Base-by-base conservation (phyloP, 2,797 vertebrate genomes). In the Podarcis lilfordi region DNA sequence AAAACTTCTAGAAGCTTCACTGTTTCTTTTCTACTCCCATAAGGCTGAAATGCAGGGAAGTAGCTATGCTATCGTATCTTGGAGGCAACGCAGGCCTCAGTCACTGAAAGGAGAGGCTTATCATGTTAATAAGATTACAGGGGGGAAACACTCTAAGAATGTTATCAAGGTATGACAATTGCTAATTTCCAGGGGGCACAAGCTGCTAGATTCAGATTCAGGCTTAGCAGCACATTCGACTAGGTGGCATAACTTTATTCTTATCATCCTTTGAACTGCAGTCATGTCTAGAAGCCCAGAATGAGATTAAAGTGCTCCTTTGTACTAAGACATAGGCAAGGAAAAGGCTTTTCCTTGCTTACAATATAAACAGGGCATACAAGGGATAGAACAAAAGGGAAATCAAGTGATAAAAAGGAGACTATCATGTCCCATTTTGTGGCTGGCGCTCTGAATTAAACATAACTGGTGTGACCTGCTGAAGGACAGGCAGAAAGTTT, bases 151-250 rank as follows among this genome's bases (percentile, higher is more conserved):
- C 64, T 35, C 35, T 76, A 77, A 76, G 82, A 94, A 84, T 55
- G 82, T 74, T 92, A 87, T 78, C 88, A 61, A 89, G 25, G 82
- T 83, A 89, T 85, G 88, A 88, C 84, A 91, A 91, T 82, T 91
- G 91, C 43, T 85, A 85, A 92, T 84, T 77, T 88, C 71, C 61
- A 85, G 37, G 79, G 79, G 76, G 92, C 66, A 61, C 85, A 86
- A n/a, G 37, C 68, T 81, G 35, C 77, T 83, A 40, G 71, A 23
- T 85, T 80, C n/a, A 25, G 71, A 81, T 81, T 85, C 82, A 50
- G n/a, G 29, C 43, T 80, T 27, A 50, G 25, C 27, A 76, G 91
- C 61, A 68, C 88, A 86, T 15, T 21, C 43, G 64, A 19, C 71
- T 80, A 81, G 72, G 84, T 50, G 86, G 88, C 5, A 21, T 7